Evolutionary conservation across 2,797 vertebrate species (phyloP).

Genomic region (Chiloscyllium punctatum): DNA sequence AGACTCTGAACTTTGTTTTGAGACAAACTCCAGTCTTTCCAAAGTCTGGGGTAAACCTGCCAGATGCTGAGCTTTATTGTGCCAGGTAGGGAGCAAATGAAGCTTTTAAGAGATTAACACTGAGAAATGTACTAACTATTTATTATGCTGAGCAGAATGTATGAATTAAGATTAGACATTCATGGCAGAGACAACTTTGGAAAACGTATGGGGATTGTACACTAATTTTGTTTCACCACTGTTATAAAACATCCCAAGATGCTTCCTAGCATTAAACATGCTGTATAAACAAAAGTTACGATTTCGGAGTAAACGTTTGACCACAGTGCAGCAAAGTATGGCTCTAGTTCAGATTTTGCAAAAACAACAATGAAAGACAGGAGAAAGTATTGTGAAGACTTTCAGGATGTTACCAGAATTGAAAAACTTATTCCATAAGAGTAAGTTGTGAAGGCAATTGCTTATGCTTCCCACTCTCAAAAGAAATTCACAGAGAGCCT

Average conservation of each 20-base stretch:
- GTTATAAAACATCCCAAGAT: background rate
- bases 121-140: no score
- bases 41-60: no score
- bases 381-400: background rate
- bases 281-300: background rate
- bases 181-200: background rate
- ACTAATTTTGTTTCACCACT: background rate
- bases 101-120: no score
- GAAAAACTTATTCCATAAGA: background rate
- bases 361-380: background rate
- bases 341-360: background rate
- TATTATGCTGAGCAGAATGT: no score
- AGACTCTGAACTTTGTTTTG: no score
- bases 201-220: background rate
- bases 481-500: background rate
- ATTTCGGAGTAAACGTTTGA: no score
- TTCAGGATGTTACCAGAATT: background rate
- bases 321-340: background rate
- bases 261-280: background rate
- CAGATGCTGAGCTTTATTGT: no score
- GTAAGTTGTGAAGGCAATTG: background rate
- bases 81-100: no score
- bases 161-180: no score
- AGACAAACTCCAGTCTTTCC: no score
- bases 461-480: background rate